Evolutionary conservation across 1,140 invertebrate genomes (phyloP).

Genomic region (Drosophila ficusphila): DNA sequence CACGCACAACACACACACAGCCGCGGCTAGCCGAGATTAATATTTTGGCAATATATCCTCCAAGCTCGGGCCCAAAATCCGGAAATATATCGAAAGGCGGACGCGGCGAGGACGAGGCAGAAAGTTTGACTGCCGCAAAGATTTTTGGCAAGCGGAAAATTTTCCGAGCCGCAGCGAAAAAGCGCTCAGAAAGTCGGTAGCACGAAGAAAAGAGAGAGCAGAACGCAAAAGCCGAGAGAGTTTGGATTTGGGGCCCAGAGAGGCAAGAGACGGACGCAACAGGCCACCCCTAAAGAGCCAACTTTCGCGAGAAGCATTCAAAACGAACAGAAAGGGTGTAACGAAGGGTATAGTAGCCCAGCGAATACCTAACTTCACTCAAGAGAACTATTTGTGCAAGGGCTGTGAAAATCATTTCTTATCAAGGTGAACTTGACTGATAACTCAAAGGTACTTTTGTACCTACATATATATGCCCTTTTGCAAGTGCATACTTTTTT

Average conservation of each 20-base stretch:
- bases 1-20: slow-evolving; percentile 57
- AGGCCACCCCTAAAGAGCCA: slow-evolving; percentile 71
- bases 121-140: slow-evolving; percentile 56
- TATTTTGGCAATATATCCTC: slow-evolving; percentile 16
- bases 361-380: neutral
- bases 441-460: neutral
- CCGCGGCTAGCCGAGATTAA: slow-evolving; percentile 17
- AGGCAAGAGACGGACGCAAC: slow-evolving; percentile 34
- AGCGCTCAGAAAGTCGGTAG: slow-evolving; percentile 58
- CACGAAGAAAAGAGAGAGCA: slow-evolving; percentile 29
- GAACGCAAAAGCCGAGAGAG: slow-evolving; percentile 34
- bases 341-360: neutral
- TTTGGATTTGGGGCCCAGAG: slow-evolving; percentile 2
- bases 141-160: slow-evolving; percentile 69
- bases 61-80: slow-evolving; percentile 3
- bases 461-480: neutral
- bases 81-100: slow-evolving; percentile 16
- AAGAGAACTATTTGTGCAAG: neutral
- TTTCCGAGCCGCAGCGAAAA: slow-evolving; percentile 53
- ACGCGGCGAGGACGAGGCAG: slow-evolving; percentile 47
- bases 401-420: neutral
- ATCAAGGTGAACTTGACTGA: neutral
- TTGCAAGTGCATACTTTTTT: neutral
- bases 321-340: neutral
- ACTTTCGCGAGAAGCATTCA: slow-evolving; percentile 3